These are phyloP conservation scores for Apeira syringaria DNA, from an alignment of 2,888 invertebrate genomes.

Conservation along the genomic window DNA sequence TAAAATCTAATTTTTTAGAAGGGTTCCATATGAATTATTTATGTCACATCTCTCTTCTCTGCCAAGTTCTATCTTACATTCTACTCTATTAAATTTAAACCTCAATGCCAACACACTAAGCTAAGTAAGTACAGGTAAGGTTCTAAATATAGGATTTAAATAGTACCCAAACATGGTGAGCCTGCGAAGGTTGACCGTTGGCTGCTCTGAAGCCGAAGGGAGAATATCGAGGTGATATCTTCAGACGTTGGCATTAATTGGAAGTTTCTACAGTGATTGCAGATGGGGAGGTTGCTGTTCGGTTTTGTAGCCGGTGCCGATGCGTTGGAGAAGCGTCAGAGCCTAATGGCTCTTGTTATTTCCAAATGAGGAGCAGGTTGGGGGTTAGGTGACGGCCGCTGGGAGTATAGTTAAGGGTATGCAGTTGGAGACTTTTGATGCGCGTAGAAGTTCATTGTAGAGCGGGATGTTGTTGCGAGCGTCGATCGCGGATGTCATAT, in stretches of 20 bases:
- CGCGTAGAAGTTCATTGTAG: conserved; percentile 73
- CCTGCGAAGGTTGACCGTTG: conserved; percentile 70
- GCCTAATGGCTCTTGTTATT: conserved; percentile 51
- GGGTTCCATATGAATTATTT: too few relatives aligned
- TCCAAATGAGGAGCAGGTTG: conserved; percentile 36
- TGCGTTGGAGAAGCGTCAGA: conserved; percentile 52
- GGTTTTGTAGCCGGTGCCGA: conserved; percentile 62
- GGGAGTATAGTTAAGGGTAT: conserved; percentile 62
- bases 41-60: too few relatives aligned
- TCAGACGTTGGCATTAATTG: conserved; percentile 64
- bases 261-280: conserved; percentile 65
- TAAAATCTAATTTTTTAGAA: too few relatives aligned
- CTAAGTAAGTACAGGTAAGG: conserved; percentile 51
- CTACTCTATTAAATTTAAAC: conserved; percentile 45
- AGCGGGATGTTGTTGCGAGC: conserved; percentile 70
- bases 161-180: conserved; percentile 81
- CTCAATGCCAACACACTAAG: conserved; percentile 54
- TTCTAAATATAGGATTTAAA: conserved; percentile 80
- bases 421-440: conserved; percentile 71
- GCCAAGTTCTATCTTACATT: conserved; percentile 15
- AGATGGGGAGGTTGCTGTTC: conserved; percentile 57
- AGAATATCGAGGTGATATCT: conserved; percentile 65
- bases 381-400: conserved; percentile 75
- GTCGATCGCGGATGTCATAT: conserved; percentile 74
- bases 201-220: conserved; percentile 76